Base-by-base conservation (phyloP, 2,888 invertebrate species). In the Caenorhabditis sp. region DNA sequence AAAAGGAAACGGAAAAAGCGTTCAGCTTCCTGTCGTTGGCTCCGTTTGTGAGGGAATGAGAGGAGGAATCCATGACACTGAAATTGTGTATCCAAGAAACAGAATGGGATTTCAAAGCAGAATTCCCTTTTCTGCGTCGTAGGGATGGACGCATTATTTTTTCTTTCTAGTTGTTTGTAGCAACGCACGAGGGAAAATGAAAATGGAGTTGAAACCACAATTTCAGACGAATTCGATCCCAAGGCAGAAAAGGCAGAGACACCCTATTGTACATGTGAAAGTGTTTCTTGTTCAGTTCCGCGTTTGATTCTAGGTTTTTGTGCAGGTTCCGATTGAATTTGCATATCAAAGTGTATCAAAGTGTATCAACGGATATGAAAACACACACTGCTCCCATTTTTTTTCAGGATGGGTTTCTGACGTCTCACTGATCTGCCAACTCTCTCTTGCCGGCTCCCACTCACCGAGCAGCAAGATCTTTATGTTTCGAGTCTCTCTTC, bases 401-500 rank as follows among this genome's bases (percentile, higher is more conserved):
- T 35, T 40, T 58, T 47, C 44, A 62, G 56, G 32, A 47, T 13
- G 8, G 67, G 68, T 68, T 53, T 67, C 53, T 76, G 76, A 53
- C 60, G 60, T 67, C 61, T 40, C 55, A 32, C 6, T 60, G 28
- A 32, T 28, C 53, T 40, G 35, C 61, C 53, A 40, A 4, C 56
- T 68, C 65, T 44, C 40, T 58, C 18, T 28, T 47, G 28, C 64
- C 24, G 28, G 58, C 35, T 76, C 76, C 61, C 67, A 76, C 76
- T 76, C 76, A 67, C 15, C 51, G 65, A 58, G 60, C 50, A 40
- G 64, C 47, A 20, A 51, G 62, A 64, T 77, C 68, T 78, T 69
- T 64, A 69, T 69, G 64, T 78, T 69, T 69, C 69, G 62, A 68
- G 68, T 40, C 64, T 56, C 77, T 78, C 69, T 53, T 50, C 55